Conservation (phyloP, 2,888 invertebrate species). For the Entomobrya proxima region DNA sequence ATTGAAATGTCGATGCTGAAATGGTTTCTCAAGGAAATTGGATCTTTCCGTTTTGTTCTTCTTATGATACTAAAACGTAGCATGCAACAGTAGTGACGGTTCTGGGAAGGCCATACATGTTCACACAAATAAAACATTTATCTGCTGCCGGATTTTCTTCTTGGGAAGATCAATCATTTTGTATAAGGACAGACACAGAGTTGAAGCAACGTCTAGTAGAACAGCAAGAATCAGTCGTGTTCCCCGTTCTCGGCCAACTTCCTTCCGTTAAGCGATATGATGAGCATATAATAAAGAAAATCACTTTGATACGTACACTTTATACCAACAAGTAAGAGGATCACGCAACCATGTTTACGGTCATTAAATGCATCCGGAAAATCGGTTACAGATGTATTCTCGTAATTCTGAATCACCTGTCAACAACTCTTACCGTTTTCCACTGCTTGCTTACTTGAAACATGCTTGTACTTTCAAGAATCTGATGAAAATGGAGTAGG, state of each 20-base stretch:
- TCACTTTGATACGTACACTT: neutral
- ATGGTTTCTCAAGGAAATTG: slow-evolving; percentile 58
- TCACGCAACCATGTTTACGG: slow-evolving; percentile 53
- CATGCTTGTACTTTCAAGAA: neutral
- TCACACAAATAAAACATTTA: slow-evolving; percentile 23
- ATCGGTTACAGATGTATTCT: slow-evolving; percentile 47
- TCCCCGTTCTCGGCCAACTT: slow-evolving; percentile 45
- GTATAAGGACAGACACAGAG: neutral
- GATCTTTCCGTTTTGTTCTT: slow-evolving; percentile 54
- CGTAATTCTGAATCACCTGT: slow-evolving; percentile 45
- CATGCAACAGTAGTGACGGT: neutral
- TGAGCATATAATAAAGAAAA: neutral
- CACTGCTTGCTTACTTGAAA: neutral
- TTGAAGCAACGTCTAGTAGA: neutral
- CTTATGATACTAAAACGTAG: neutral
- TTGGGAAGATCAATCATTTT: slow-evolving; percentile 49
- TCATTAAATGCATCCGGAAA: slow-evolving; percentile 59
- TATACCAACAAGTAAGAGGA: slow-evolving; percentile 2
- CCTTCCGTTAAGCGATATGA: slow-evolving; percentile 49
- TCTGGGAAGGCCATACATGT: neutral
- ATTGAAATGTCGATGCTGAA: slow-evolving; percentile 60
- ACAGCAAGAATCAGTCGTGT: neutral
- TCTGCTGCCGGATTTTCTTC: slow-evolving; percentile 23
- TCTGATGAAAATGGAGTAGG: neutral
- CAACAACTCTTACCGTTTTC: slow-evolving; percentile 1